These are phyloP conservation scores for Stichopus chloronotus DNA, from an alignment of 35 echinoderm and acorn worm species.

Conservation along the genomic window DNA sequence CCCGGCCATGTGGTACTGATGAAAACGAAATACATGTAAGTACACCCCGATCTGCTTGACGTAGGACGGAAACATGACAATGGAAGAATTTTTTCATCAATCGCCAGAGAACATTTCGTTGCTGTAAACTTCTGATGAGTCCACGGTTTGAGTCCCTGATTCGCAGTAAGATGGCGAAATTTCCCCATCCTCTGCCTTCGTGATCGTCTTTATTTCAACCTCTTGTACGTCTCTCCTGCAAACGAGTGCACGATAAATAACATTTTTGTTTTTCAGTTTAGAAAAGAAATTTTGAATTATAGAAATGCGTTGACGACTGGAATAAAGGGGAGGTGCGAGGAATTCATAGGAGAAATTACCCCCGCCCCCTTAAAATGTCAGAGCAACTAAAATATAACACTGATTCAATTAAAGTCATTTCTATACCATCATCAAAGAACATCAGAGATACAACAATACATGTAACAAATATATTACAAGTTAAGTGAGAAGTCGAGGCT, in stretches of 20 bases:
- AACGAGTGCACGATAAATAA: not conserved
- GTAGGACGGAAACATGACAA: too few species aligned
- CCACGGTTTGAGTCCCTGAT: conserved; percentile 10
- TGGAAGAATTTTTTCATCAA: not conserved
- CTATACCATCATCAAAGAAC: too few species aligned
- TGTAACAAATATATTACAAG: too few species aligned
- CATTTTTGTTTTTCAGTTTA: not conserved
- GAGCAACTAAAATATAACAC: too few species aligned
- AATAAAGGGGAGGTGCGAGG: not conserved
- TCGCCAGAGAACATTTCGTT: not conserved
- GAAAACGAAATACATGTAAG: too few species aligned
- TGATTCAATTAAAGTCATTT: too few species aligned
- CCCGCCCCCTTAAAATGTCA: too few species aligned
- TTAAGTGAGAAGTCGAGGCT: too few species aligned
- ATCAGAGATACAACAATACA: too few species aligned
- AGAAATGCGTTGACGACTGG: not conserved
- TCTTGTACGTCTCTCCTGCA: not conserved
- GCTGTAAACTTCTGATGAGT: not conserved
- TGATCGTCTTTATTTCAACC: not conserved
- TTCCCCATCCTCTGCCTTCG: not conserved
- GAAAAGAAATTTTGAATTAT: not conserved
- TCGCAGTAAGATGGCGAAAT: not conserved
- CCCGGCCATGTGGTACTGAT: too few species aligned
- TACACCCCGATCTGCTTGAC: too few species aligned
- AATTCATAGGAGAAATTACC: too few species aligned